Evolutionary conservation across 2,113 vertebrate species (phyloP).

Genomic region (Bolborhynchus lineola): DNA sequence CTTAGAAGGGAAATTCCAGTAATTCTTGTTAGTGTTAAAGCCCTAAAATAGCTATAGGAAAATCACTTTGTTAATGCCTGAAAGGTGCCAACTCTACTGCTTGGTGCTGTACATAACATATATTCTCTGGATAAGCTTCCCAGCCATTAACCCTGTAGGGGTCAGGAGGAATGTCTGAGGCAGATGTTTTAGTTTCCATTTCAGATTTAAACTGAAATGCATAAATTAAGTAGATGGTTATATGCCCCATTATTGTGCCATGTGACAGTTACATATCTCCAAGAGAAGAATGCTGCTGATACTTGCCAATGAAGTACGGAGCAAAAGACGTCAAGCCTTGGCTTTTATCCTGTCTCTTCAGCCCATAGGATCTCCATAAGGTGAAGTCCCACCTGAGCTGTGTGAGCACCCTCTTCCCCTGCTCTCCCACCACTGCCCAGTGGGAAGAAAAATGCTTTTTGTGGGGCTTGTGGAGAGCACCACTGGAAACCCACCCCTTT

Average conservation of each 20-base stretch:
- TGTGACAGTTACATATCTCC: accelerated
- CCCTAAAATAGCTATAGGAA: neutral
- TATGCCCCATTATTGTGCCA: neutral
- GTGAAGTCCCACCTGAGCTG: neutral
- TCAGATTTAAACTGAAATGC: neutral
- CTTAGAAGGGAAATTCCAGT: neutral
- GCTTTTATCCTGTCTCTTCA: neutral
- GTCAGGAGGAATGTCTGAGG: neutral
- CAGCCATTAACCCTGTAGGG: neutral
- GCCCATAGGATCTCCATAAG: accelerated
- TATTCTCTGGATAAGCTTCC: neutral
- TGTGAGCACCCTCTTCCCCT: neutral
- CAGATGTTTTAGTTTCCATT: neutral
- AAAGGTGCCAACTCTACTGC: neutral
- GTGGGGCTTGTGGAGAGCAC: neutral
- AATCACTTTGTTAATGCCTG: neutral
- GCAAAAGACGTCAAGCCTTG: neutral
- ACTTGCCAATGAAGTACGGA: neutral
- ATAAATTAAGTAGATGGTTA: neutral
- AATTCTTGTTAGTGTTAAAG: neutral
- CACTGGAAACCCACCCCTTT: neutral
- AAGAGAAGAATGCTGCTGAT: neutral
- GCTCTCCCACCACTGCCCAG: neutral
- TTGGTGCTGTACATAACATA: neutral
- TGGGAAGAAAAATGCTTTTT: accelerated